Conservation (phyloP, 2,888 invertebrate species). For the Noctua fimbriata region DNA sequence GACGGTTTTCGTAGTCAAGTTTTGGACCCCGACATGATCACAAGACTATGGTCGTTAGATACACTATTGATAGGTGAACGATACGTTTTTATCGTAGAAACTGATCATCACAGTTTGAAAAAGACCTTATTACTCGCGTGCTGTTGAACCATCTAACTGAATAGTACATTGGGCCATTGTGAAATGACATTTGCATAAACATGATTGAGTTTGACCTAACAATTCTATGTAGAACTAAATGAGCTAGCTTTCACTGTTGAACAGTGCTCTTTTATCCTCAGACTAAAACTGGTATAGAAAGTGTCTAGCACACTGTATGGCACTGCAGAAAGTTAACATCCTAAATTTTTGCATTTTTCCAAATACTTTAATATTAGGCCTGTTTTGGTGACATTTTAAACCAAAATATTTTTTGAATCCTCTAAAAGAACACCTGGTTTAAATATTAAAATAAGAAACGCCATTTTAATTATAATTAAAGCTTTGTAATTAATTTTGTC, state of each 20-base stretch:
- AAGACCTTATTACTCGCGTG: neutral
- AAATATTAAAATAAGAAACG: no score
- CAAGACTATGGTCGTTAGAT: neutral
- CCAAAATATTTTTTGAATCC: neutral
- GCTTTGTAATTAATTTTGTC: neutral
- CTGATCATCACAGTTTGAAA: neutral
- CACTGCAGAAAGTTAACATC: neutral
- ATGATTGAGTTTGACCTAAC: neutral
- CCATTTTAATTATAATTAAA: neutral
- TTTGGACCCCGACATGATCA: neutral
- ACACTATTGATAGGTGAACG: neutral
- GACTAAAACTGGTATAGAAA: constrained; percentile 64
- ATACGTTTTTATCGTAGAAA: neutral
- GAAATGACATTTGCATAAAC: constrained; percentile 10
- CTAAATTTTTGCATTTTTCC: neutral
- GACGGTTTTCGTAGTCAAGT: neutral
- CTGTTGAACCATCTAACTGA: neutral
- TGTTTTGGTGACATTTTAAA: neutral
- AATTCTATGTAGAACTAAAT: constrained; percentile 12
- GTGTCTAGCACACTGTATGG: constrained; percentile 34
- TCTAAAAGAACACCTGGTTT: neutral
- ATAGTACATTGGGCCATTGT: neutral
- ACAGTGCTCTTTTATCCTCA: constrained; percentile 38
- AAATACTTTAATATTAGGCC: neutral
- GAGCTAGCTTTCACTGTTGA: constrained; percentile 56